phyloP scores from a whole-genome alignment of 2,797 vertebrate species.

The Nannoperca obscura region DNA sequence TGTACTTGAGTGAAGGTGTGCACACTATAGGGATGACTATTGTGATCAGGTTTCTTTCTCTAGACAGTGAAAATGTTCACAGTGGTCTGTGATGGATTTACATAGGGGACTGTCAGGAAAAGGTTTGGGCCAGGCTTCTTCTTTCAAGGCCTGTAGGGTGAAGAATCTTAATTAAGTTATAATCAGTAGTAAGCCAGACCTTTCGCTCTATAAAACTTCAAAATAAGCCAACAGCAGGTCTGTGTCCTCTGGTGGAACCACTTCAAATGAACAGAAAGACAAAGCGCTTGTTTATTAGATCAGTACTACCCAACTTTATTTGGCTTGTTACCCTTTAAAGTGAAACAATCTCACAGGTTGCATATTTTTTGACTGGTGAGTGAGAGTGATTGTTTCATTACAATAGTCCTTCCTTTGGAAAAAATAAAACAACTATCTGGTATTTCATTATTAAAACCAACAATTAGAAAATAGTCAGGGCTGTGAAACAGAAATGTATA shows the following conservation, averaged over 20 bases:
- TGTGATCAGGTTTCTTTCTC: constrained; percentile 4
- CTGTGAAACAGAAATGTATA: background rate
- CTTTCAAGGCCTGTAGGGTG: background rate
- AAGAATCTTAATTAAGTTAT: background rate
- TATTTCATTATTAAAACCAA: background rate
- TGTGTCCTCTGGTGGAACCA: background rate
- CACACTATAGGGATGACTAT: background rate
- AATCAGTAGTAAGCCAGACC: background rate
- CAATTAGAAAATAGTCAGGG: background rate
- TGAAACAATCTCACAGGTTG: background rate
- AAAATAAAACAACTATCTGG: background rate
- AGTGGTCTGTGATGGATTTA: constrained; percentile 1
- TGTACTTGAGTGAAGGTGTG: constrained; percentile 1
- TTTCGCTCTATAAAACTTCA: background rate
- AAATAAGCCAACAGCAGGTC: background rate
- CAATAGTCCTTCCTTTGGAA: background rate
- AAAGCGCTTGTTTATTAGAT: constrained; percentile 13
- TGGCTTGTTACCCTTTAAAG: background rate
- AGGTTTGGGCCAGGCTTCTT: background rate
- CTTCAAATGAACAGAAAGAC: background rate
- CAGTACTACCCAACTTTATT: background rate
- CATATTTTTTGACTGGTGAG: background rate
- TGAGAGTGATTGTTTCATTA: background rate
- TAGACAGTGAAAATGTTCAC: constrained; percentile 7
- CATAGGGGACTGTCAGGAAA: background rate